Base-by-base conservation (phyloP, 1,140 invertebrate genomes). In the Oncopeltus fasciatus region DNA sequence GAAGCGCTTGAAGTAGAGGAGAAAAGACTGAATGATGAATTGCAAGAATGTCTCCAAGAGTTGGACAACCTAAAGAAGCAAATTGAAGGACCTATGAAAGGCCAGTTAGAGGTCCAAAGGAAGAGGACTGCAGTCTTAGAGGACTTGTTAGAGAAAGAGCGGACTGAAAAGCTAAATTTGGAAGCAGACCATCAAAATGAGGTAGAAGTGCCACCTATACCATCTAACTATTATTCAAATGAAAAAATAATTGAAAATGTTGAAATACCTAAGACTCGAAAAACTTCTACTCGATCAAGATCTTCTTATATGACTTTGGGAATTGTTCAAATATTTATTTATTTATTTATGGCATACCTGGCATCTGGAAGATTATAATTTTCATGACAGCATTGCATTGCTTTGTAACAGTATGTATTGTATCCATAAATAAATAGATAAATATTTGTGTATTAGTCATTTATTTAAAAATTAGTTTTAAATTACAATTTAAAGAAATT, bases 261-360 rank as follows among this genome's bases (percentile, higher is more conserved):
- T 46, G 28, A 29, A 29, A 56, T 29, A 29, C 18, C 29, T 2
- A 12, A 16, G 18, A 2, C 49, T 20, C 4, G 2, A 4, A 20
- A 53, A 53, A 2, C 1, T 21, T 2, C 49, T 53, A 2, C 43
- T 12, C 43, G 14, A 2, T 14, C 9, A 2, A 20, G 1, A 20
- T 9, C 44, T 46, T n/a, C 44, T n/a, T 20, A 46, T 46, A 9
- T 20, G 4, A 26, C 56, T 29, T 14, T 57, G 12, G 58, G 18
- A n/a, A 27, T 57, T 47, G 58, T 64, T 16, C 63, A 60, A 24
- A 53, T 64, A 56, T 56, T 64, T 26, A 27, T 64, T 57, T 64
- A 64, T 64, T 64, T 64, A 60, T 64, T 64, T 64, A 64, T 64
- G 63, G 63, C 58, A 21, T 43, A 59, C 18, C 58, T 59, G 14